Base-by-base conservation (phyloP, 2,797 vertebrate genomes). In the Acipenser ruthenus region DNA sequence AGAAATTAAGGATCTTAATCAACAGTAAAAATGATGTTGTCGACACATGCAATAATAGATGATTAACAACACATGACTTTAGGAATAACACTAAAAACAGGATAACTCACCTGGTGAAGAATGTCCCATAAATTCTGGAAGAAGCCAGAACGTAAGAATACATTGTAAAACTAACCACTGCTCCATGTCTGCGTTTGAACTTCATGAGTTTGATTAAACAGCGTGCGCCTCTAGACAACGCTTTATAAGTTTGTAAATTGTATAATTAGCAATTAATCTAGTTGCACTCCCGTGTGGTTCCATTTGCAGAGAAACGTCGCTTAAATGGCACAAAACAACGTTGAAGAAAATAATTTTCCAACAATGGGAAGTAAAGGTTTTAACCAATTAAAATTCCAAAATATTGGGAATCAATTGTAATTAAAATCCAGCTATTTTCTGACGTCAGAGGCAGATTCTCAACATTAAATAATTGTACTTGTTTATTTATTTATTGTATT, bases 21-120 rank as follows among this genome's bases (percentile, higher is more conserved):
- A 9, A 60, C 68, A 58, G 60, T 67, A 67, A 63, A 50, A 51
- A 66, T 51, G 6, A 65, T 74, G 78, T 71, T 70, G 79, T 73
- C 50, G 67, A 65, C 63, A 10, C 0, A 37, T n/a, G 0, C 66
- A 51, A 7, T 59, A 51, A 13, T 49, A n/a, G 37, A 49, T 15
- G 8, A 13, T 48, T 8, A 2, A 52, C 48, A 50, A 49, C 18
- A 47, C 10, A 59, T 52, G 10, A 66, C 49, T 13, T 8, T n/a
- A 10, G 47, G 23, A 15, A 10, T 59, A 59, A 48, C 47, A 37
- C 18, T 6, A 49, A 50, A 11, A 11, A 18, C 56, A 6, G n/a
- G 11, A 6, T 12, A 8, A 18, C 11, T 5, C 9, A 1, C 12
- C 51, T 48, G 47, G 50, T 49, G 7, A 63, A 6, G 1, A 7